Conservation (phyloP, 2,113 vertebrate species). For the Tetraodon nigroviridis region DNA sequence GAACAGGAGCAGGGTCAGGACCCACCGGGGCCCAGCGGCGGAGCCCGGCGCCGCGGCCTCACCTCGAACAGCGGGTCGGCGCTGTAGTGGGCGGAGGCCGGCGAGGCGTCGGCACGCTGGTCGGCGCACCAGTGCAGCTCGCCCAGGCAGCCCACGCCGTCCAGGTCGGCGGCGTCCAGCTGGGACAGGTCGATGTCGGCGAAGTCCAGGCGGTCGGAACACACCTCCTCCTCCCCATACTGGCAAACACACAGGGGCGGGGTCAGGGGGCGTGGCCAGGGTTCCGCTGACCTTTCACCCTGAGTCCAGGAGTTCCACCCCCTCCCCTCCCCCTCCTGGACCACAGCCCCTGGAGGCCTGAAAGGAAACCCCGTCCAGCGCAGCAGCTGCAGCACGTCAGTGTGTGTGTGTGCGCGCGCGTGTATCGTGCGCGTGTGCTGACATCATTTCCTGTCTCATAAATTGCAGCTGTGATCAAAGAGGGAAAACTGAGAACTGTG, state of each 20-base stretch:
- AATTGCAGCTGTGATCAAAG: too few relatives aligned
- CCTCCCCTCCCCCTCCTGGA: too few relatives aligned
- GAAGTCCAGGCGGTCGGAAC: constrained; percentile 92
- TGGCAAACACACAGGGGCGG: constrained; percentile 61
- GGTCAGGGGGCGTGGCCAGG: constrained; percentile 15
- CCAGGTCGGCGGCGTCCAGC: constrained; percentile 91
- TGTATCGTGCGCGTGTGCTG: too few relatives aligned
- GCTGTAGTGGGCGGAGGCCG: constrained; percentile 85
- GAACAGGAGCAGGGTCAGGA: too few relatives aligned
- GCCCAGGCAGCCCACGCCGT: constrained; percentile 87
- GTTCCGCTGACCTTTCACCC: too few relatives aligned
- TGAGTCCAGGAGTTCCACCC: neutral
- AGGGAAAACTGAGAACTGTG: too few relatives aligned
- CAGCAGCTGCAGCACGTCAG: too few relatives aligned
- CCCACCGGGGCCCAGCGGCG: too few relatives aligned
- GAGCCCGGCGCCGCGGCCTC: constrained; percentile 2
- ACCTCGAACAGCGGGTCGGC: constrained; percentile 94
- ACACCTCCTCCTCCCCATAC: constrained; percentile 84
- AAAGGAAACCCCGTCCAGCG: too few relatives aligned
- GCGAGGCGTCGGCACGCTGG: constrained; percentile 72
- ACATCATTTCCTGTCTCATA: too few relatives aligned
- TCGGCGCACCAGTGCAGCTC: constrained; percentile 93
- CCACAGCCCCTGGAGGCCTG: too few relatives aligned
- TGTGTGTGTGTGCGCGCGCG: too few relatives aligned
- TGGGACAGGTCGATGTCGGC: constrained; percentile 96